phyloP scores from a whole-genome alignment of 2,113 vertebrate genomes.

The Calonectris borealis region DNA sequence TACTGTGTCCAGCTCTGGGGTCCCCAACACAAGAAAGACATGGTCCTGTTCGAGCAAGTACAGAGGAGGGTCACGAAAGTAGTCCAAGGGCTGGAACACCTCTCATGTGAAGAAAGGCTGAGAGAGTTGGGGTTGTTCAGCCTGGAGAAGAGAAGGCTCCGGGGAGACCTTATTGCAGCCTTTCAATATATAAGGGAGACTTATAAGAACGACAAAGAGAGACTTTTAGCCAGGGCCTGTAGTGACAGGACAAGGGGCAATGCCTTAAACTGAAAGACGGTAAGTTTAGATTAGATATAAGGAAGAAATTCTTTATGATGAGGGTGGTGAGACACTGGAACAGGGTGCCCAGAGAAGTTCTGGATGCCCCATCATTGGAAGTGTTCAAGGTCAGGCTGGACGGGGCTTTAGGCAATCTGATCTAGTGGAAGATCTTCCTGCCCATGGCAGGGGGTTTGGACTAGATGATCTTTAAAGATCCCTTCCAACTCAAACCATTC shows the following conservation, averaged over 20 bases:
- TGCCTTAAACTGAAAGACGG: not conserved
- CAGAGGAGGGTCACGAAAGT: not conserved
- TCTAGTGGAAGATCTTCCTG: not conserved
- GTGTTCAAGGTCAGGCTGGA: not conserved
- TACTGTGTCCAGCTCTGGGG: not conserved
- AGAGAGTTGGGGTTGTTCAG: not conserved
- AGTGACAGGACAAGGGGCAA: not conserved
- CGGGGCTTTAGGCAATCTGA: not conserved
- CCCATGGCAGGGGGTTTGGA: not conserved
- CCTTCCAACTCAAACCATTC: not conserved
- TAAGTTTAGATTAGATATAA: not conserved
- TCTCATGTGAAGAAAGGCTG: not conserved
- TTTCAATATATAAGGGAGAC: not conserved
- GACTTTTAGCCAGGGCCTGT: not conserved
- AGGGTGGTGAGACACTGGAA: not conserved
- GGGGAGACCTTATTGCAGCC: not conserved
- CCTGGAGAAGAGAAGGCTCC: not conserved
- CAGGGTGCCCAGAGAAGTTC: not conserved
- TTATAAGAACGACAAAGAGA: not conserved
- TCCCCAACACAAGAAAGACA: not conserved
- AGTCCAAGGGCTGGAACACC: not conserved
- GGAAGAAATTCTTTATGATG: not conserved
- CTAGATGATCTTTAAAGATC: not conserved
- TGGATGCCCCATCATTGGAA: not conserved
- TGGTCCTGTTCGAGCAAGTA: no score